A percentile compares a stretch with the other conserved stretches of the same genome.
phyloP scores from a whole-genome alignment of 2,888 invertebrate genomes.

The Seira musarum region DNA sequence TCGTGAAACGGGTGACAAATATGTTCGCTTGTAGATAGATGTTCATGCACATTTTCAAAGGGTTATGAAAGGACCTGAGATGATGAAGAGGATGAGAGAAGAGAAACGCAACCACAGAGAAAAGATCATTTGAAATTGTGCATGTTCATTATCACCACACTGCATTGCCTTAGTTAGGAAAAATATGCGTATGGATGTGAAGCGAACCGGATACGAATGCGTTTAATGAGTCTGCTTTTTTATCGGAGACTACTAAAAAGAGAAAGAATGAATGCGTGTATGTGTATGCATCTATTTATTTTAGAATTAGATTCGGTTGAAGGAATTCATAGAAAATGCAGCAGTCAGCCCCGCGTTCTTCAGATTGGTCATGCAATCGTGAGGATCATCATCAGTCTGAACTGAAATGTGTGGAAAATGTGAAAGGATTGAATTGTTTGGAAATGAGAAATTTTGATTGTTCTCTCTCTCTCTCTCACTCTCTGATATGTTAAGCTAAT shows the following conservation, averaged over 20 bases:
- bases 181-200: slow-evolving; percentile 42
- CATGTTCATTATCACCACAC: slow-evolving; percentile 7
- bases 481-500: background rate
- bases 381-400: slow-evolving; percentile 32
- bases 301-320: slow-evolving; percentile 60
- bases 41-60: background rate
- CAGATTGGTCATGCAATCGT: slow-evolving; percentile 22
- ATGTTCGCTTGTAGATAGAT: slow-evolving; percentile 1
- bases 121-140: slow-evolving; percentile 13
- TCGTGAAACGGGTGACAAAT: slow-evolving; percentile 15
- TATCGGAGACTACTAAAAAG: slow-evolving; percentile 38
- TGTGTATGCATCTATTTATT: slow-evolving; percentile 57
- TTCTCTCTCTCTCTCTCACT: slow-evolving; percentile 27
- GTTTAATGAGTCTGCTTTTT: slow-evolving; percentile 61
- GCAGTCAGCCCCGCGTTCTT: slow-evolving; percentile 21
- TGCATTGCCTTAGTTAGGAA: background rate
- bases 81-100: background rate
- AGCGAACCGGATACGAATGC: slow-evolving; percentile 60
- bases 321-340: slow-evolving; percentile 51
- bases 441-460: slow-evolving; percentile 6
- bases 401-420: slow-evolving; percentile 28
- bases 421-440: slow-evolving; percentile 17
- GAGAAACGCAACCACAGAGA: slow-evolving; percentile 9
- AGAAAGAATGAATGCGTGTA: slow-evolving; percentile 29
- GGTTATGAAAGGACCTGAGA: slow-evolving; percentile 1